These are phyloP conservation scores for Gastrophysa polygoni DNA, from an alignment of 2,888 invertebrate genomes.

Conservation along the genomic window DNA sequence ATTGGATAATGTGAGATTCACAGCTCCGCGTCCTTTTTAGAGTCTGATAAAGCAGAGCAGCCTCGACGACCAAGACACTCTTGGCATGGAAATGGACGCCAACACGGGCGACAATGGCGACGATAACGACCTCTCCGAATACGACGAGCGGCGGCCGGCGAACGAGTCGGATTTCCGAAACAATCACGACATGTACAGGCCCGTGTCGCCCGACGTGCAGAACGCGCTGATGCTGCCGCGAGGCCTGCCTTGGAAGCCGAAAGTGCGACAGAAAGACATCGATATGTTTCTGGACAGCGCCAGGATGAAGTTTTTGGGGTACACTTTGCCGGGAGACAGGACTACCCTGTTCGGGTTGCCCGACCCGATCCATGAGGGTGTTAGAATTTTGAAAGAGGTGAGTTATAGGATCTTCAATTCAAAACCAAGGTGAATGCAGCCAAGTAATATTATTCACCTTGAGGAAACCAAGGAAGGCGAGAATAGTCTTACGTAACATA, in stretches of 20 bases:
- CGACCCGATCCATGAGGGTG: constrained; percentile 95
- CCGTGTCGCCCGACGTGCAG: constrained; percentile 42
- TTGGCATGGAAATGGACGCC: constrained; percentile 71
- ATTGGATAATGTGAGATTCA: too few species aligned
- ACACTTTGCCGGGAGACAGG: constrained; percentile 84
- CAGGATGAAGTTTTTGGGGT: constrained; percentile 94
- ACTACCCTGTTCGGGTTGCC: constrained; percentile 93
- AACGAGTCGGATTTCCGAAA: constrained; percentile 53
- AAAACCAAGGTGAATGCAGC: too few species aligned
- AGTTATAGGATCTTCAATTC: too few species aligned
- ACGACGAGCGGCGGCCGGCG: constrained; percentile 62
- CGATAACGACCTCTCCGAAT: constrained; percentile 60
- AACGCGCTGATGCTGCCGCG: constrained; percentile 39
- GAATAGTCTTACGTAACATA: too few species aligned
- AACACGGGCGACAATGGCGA: constrained; percentile 57
- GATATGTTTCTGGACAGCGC: constrained; percentile 92
- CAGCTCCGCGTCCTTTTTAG: constrained; percentile 53
- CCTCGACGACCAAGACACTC: constrained; percentile 78
- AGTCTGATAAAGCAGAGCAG: constrained; percentile 92
- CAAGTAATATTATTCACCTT: too few species aligned
- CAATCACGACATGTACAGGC: constrained; percentile 46
- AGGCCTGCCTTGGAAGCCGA: constrained; percentile 94
- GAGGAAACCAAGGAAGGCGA: too few species aligned
- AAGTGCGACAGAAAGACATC: constrained; percentile 94
- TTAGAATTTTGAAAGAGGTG: constrained; percentile 83